Evolutionary conservation across 1,140 invertebrate species (phyloP).

Genomic region (Neotoxoptera formosana): DNA sequence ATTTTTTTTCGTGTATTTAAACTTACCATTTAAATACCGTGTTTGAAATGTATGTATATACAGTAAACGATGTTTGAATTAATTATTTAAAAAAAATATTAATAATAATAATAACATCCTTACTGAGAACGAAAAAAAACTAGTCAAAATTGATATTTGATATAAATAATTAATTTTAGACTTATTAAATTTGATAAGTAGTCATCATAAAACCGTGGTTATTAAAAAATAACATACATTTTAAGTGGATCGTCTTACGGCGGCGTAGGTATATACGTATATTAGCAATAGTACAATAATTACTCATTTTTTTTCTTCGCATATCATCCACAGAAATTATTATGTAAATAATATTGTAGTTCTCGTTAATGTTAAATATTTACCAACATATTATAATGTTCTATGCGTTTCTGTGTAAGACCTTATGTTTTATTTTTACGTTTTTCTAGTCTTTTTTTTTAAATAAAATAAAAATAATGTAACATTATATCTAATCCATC

Average conservation of each 20-base stretch:
- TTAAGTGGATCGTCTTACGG: neutral
- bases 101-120: conserved; percentile 3
- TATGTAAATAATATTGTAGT: neutral
- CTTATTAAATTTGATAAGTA: neutral
- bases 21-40: neutral
- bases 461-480: neutral
- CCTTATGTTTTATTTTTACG: neutral
- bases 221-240: neutral
- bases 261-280: too few relatives aligned
- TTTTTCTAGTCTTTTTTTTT: neutral
- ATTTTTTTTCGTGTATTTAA: neutral
- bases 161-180: conserved; percentile 4
- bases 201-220: neutral
- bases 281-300: neutral
- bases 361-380: neutral
- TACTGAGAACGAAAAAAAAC: neutral
- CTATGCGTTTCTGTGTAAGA: neutral
- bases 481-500: neutral
- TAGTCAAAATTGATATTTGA: neutral
- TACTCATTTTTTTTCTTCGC: neutral
- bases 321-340: neutral
- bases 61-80: neutral
- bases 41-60: neutral
- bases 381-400: neutral
- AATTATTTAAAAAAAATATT: neutral